Evolutionary conservation across 2,888 invertebrate genomes (phyloP).

Genomic region (Exephanes ischioxanthus): DNA sequence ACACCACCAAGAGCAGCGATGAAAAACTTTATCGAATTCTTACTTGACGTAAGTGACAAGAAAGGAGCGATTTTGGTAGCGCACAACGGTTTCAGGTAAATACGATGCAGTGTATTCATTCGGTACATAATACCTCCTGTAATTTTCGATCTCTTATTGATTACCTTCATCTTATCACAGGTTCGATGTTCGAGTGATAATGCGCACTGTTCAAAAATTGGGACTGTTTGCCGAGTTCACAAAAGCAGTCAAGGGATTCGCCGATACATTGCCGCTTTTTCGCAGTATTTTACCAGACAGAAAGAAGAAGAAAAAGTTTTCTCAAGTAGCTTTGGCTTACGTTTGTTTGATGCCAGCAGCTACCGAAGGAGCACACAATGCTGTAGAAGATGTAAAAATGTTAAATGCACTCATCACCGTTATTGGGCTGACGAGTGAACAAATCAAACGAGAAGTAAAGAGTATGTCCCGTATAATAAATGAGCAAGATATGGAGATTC

Average conservation of each 20-base stretch:
- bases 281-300: conserved; percentile 26
- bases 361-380: conserved; percentile 26
- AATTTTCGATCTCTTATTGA: too few species aligned
- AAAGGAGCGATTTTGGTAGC: conserved; percentile 28
- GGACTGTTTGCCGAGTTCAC: conserved; percentile 32
- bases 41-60: conserved; percentile 10
- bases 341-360: conserved; percentile 1
- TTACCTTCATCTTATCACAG: neutral
- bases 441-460: neutral
- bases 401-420: conserved; percentile 2
- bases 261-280: conserved; percentile 32
- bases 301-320: conserved; percentile 26
- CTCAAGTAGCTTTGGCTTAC: conserved; percentile 5
- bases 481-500: neutral
- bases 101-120: neutral
- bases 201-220: conserved; percentile 8
- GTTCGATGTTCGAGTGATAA: conserved; percentile 34
- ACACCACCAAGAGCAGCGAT: too few species aligned
- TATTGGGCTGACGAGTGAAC: neutral
- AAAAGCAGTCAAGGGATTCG: neutral
- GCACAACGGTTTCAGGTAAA: conserved; percentile 49
- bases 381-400: conserved; percentile 12
- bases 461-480: neutral
- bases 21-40: neutral
- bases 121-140: too few species aligned